These are phyloP conservation scores for Drosophila multiciliata DNA, from an alignment of 2,888 invertebrate species.

Conservation along the genomic window DNA sequence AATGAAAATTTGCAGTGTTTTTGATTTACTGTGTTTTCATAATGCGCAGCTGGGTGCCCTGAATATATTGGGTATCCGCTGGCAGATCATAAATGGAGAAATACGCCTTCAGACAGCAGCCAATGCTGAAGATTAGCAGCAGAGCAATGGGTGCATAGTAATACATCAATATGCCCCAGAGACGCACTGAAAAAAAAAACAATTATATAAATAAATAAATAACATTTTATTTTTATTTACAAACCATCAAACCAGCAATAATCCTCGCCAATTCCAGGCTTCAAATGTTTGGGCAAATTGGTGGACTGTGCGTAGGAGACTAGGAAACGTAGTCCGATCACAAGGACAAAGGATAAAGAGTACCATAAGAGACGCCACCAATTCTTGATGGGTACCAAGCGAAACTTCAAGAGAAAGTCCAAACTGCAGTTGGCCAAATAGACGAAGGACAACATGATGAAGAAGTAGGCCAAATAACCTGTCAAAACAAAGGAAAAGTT, in stretches of 20 bases:
- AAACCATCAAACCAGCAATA: constrained; percentile 81
- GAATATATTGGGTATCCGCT: constrained; percentile 60
- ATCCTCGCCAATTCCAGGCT: constrained; percentile 79
- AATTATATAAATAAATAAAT: not conserved
- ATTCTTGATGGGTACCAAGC: constrained; percentile 50
- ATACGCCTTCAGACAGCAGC: constrained; percentile 70
- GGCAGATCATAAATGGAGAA: constrained; percentile 68
- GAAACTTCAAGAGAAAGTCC: constrained; percentile 74
- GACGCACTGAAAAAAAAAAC: constrained; percentile 61
- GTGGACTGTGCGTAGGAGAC: constrained; percentile 77
- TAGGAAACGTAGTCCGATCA: constrained; percentile 64
- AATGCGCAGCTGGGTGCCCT: constrained; percentile 67
- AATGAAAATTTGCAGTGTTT: not conserved
- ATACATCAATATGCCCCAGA: constrained; percentile 78
- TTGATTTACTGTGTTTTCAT: constrained; percentile 72
- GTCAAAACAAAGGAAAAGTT: not conserved
- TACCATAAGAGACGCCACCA: constrained; percentile 72
- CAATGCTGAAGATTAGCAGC: constrained; percentile 63
- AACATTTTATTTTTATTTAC: not conserved
- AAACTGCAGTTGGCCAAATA: constrained; percentile 75
- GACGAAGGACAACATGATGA: constrained; percentile 74
- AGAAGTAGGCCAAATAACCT: constrained; percentile 80
- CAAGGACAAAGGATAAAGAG: constrained; percentile 48
- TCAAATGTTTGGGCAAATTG: constrained; percentile 62
- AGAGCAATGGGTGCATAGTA: constrained; percentile 73